Base-by-base conservation (phyloP, 2,888 invertebrate species). In the Ligdia adustata region DNA sequence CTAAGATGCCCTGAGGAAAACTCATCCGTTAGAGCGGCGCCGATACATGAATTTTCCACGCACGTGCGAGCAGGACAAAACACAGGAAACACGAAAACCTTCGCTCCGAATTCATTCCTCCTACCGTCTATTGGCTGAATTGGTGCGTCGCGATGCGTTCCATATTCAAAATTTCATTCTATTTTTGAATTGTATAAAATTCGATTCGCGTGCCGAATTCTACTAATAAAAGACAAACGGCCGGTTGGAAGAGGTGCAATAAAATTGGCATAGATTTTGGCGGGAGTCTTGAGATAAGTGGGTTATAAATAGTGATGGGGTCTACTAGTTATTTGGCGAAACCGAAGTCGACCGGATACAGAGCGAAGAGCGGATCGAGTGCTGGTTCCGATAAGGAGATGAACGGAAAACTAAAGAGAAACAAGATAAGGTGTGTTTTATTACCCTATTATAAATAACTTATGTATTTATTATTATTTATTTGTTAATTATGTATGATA, bases 351-450 rank as follows among this genome's bases (percentile, higher is more conserved):
- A 69, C 72, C 5, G 79, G 79, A 38, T 87, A 80, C 47, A 74
- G 81, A 60, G 75, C 72, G 14, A 89, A 87, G 60, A 88, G 88
- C 55, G 89, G 85, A 5, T 89, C 89, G 34, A 87, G 85, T 63
- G 79, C 64, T 3, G 86, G 88, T 1, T 86, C 86, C 1, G 91
- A 91, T 47, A 90, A 86, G 52, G 91, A 91, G 48, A 83, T 85
- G 75, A 84, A 79, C 56, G 88, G 82, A 12, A 91, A 90, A 48
- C 66, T 88, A 50, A 80, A 82, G 43, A 75, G 82, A 24, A 71
- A 73, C 5, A 90, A 90, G 69, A 80, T 89, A 48, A 78, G 88
- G 90, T 76, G 66, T 72, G 72, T 66, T 7, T 27, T 24, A 35
- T n/a, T n/a, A n/a, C n/a, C n/a, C n/a, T n/a, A n/a, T n/a, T n/a